These are phyloP conservation scores for Arenaria interpres DNA, from an alignment of 2,113 vertebrate genomes.

Conservation along the genomic window DNA sequence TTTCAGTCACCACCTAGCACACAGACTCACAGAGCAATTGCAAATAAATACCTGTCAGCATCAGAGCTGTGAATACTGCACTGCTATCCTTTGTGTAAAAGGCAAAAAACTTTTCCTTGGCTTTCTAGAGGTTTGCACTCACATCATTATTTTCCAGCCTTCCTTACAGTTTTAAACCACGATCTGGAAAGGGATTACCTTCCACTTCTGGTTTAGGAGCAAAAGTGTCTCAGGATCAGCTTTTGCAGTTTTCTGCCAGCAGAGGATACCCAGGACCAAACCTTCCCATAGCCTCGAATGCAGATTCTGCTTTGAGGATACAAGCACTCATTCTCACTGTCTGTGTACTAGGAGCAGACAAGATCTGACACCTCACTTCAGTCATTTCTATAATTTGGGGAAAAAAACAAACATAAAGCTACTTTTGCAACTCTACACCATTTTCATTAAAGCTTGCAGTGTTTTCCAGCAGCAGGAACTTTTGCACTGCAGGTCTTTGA, in stretches of 20 bases:
- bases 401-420: background rate
- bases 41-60: background rate
- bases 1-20: background rate
- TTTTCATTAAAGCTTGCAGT: background rate
- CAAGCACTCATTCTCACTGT: fast-evolving
- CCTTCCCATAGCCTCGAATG: background rate
- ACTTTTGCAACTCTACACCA: background rate
- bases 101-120: background rate
- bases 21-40: background rate
- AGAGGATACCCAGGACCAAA: constrained; percentile 43
- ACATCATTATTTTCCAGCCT: background rate
- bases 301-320: background rate
- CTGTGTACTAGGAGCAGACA: background rate
- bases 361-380: background rate
- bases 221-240: background rate
- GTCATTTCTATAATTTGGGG: background rate
- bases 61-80: background rate
- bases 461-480: background rate
- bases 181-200: background rate
- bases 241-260: constrained; percentile 45
- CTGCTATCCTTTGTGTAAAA: background rate
- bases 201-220: background rate
- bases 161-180: background rate
- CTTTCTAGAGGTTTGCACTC: background rate
- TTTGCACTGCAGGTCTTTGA: background rate